Percentiles rank a stretch among this genome's conserved stretches.
phyloP scores from a whole-genome alignment of 2,113 vertebrate species.

The Paedocypris sp. region DNA sequence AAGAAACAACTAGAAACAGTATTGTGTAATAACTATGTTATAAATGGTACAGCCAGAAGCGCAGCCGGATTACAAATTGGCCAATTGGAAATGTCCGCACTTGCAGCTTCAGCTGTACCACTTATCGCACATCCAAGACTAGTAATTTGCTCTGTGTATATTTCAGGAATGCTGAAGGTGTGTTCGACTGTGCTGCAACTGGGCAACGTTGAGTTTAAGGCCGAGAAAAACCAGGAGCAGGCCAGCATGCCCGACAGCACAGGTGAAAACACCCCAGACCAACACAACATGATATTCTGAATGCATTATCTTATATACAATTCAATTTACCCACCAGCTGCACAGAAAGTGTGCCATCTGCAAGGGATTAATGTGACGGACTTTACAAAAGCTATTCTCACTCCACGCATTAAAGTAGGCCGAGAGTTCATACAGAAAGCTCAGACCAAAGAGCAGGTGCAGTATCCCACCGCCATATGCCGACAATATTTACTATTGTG shows the following conservation, averaged over 20 bases:
- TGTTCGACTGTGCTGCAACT: constrained; percentile 88
- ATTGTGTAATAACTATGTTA: too few species aligned
- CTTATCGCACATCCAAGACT: too few species aligned
- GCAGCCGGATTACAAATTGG: too few species aligned
- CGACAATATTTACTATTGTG: too few species aligned
- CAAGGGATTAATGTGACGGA: constrained; percentile 89
- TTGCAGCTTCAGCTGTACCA: too few species aligned
- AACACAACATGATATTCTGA: background rate
- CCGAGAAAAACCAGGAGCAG: constrained; percentile 90
- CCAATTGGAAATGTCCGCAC: too few species aligned
- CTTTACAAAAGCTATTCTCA: constrained; percentile 84
- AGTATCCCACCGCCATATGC: background rate
- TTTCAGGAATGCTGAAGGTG: constrained; percentile 76
- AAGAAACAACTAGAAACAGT: too few species aligned
- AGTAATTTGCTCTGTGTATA: too few species aligned
- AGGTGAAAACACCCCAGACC: background rate
- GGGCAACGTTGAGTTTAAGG: constrained; percentile 89
- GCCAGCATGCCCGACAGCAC: constrained; percentile 84
- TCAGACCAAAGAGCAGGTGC: constrained; percentile 96
- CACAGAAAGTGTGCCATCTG: constrained; percentile 92
- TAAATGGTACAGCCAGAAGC: too few species aligned
- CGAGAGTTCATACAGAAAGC: constrained; percentile 92
- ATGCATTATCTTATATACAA: background rate
- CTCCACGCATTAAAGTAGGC: constrained; percentile 89
- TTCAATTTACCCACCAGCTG: constrained; percentile 54